phyloP scores from a whole-genome alignment of 1,140 invertebrate species.

The Arctopsyche grandis region DNA sequence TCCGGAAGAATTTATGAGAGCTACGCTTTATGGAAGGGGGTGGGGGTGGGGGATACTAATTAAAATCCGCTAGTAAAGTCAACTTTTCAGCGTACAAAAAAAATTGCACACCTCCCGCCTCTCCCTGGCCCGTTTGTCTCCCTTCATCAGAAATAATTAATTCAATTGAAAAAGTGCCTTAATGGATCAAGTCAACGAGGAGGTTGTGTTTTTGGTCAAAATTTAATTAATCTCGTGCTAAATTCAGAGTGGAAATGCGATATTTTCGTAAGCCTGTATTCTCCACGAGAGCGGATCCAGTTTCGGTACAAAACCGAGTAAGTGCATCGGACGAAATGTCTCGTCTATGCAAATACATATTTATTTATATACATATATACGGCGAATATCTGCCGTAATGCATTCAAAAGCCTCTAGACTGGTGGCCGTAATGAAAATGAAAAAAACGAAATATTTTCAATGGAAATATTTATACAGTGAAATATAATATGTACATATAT shows the following conservation, averaged over 20 bases:
- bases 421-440: not conserved
- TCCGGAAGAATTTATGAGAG: constrained; percentile 36
- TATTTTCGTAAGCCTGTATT: not conserved
- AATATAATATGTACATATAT: no score
- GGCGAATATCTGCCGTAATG: not conserved
- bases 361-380: no score
- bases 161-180: not conserved
- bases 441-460: not conserved
- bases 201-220: not conserved
- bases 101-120: not conserved
- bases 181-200: not conserved
- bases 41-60: constrained; percentile 9
- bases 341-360: not conserved
- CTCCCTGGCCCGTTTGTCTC: not conserved
- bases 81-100: constrained; percentile 35
- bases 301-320: not conserved
- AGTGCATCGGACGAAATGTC: constrained; percentile 13
- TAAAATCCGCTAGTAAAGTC: constrained; percentile 38
- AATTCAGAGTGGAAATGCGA: not conserved
- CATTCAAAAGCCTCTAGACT: constrained; percentile 8
- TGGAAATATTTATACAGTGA: no score
- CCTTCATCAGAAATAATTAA: not conserved
- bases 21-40: constrained; percentile 8
- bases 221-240: not conserved
- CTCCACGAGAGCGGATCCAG: not conserved